A percentile compares a stretch with the other conserved stretches of the same genome.
Conservation (phyloP, 1,140 invertebrate genomes). For the Drosophila jambulina region DNA sequence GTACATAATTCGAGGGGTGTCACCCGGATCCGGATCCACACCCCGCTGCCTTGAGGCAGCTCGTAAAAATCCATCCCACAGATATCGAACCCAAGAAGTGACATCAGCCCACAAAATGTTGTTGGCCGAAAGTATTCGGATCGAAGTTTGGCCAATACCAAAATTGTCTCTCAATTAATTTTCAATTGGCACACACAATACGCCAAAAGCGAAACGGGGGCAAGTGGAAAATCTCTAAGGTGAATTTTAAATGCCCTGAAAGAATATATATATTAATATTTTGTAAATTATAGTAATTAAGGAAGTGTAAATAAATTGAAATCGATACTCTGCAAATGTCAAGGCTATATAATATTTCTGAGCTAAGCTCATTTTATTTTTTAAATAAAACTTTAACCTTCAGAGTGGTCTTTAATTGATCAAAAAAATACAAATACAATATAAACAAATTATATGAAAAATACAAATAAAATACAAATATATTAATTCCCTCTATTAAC, state of each 20-base stretch:
- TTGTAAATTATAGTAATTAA: not conserved
- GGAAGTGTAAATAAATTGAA: not conserved
- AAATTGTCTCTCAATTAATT: slow-evolving; percentile 69
- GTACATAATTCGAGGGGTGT: slow-evolving; percentile 36
- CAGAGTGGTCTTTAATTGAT: not conserved
- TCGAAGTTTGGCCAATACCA: slow-evolving; percentile 51
- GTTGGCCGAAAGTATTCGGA: slow-evolving; percentile 44
- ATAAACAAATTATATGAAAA: not conserved
- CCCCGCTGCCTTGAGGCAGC: not conserved
- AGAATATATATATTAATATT: not conserved
- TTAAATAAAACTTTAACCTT: not conserved
- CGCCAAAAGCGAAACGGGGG: slow-evolving; percentile 21
- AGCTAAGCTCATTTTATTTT: not conserved
- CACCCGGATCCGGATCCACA: slow-evolving; percentile 32
- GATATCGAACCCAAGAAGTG: slow-evolving; percentile 33
- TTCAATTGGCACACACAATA: slow-evolving; percentile 71
- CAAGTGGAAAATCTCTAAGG: slow-evolving; percentile 13
- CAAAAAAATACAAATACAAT: not conserved
- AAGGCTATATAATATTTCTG: not conserved
- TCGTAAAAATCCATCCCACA: slow-evolving; percentile 53
- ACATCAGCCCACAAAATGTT: slow-evolving; percentile 61
- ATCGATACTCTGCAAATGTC: not conserved
- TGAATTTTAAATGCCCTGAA: slow-evolving; percentile 31
- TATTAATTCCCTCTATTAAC: too few relatives aligned
- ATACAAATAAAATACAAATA: not conserved